Evolutionary conservation across 1,140 invertebrate species (phyloP).

Genomic region (Pseudomyrmex gracilis): DNA sequence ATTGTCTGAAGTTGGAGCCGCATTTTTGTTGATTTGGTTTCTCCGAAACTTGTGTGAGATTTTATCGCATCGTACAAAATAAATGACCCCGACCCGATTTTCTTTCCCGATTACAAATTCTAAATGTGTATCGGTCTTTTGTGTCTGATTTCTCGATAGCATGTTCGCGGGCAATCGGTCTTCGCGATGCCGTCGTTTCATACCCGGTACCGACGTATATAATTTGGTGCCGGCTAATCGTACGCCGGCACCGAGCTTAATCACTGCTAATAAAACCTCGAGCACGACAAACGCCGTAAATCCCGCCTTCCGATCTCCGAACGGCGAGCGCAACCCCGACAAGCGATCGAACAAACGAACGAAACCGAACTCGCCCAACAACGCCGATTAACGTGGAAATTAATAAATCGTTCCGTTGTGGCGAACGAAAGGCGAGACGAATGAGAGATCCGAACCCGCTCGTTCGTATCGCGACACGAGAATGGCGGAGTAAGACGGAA

Average conservation of each 20-base stretch:
- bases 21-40: background rate
- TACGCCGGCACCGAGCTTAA: slow-evolving; percentile 35
- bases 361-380: slow-evolving; percentile 21
- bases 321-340: slow-evolving; percentile 11
- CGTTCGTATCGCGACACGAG: slow-evolving; percentile 61
- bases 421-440: slow-evolving; percentile 5
- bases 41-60: background rate
- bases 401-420: slow-evolving; percentile 42
- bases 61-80: background rate
- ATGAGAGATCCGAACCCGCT: slow-evolving; percentile 10
- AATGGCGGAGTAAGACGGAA: slow-evolving; percentile 68
- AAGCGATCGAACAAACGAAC: background rate
- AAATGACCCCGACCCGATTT: background rate
- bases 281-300: slow-evolving; percentile 52
- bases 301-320: slow-evolving; percentile 41
- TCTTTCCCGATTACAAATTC: slow-evolving; percentile 10
- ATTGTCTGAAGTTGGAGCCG: background rate
- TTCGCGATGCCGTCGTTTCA: slow-evolving; percentile 22
- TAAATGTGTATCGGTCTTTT: slow-evolving; percentile 38
- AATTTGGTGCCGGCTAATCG: slow-evolving; percentile 51
- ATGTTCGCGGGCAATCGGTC: slow-evolving; percentile 26
- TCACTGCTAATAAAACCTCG: slow-evolving; percentile 53
- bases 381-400: slow-evolving; percentile 63
- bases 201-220: slow-evolving; percentile 31
- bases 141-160: slow-evolving; percentile 47